Conservation (phyloP, 2,797 vertebrate genomes). For the Rhabdophis nuchalis region DNA sequence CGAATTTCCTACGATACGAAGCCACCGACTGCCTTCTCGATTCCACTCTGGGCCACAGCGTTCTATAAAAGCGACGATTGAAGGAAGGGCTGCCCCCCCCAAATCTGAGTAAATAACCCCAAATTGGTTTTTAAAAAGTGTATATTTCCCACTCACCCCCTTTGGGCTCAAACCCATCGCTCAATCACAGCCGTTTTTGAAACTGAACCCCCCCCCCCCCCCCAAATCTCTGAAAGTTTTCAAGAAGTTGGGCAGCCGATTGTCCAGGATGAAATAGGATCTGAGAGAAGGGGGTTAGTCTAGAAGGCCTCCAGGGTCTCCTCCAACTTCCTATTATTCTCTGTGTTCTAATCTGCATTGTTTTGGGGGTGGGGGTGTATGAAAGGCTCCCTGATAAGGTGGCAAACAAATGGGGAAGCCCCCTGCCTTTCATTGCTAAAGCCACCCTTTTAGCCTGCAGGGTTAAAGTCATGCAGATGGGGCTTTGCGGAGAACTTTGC, state of each 20-base stretch:
- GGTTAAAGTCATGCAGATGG: background rate
- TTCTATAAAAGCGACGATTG: no score
- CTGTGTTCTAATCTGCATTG: background rate
- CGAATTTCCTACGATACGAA: no score
- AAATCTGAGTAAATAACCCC: no score
- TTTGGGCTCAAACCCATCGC: background rate
- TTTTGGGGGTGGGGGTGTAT: background rate
- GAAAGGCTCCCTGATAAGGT: background rate
- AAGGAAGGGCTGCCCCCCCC: no score
- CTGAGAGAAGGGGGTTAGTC: background rate
- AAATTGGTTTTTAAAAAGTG: no score
- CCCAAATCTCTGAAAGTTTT: background rate
- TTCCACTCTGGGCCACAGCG: no score
- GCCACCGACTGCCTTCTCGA: no score
- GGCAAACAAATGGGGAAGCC: background rate
- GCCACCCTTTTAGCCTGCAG: background rate
- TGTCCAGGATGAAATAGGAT: background rate
- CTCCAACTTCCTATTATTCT: background rate
- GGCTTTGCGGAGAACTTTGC: background rate
- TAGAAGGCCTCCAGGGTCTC: background rate
- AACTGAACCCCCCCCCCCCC: background rate
- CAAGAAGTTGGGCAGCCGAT: background rate
- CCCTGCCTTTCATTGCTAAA: background rate
- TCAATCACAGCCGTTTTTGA: background rate
- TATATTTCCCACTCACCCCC: rapidly evolving